Evolutionary conservation across 2,113 vertebrate genomes (phyloP).

Genomic region (Myotis yumanensis): DNA sequence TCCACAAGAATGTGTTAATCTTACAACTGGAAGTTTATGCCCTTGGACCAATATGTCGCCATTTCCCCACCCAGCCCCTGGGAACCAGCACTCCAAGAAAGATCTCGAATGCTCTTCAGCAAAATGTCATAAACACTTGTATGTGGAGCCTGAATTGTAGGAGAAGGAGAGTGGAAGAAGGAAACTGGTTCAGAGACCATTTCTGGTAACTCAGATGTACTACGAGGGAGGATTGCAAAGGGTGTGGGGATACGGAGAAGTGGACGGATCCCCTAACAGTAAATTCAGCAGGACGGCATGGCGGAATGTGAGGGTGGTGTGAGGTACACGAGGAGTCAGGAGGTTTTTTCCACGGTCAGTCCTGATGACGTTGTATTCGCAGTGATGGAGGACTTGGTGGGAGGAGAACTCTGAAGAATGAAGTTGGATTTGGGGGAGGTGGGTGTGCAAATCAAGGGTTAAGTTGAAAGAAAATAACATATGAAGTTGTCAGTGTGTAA

Average conservation of each 20-base stretch:
- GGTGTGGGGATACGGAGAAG: not conserved
- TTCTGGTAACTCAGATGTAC: too few species aligned
- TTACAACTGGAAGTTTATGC: not conserved
- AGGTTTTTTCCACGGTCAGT: not conserved
- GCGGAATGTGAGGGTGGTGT: not conserved
- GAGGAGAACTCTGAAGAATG: not conserved
- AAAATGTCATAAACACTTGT: not conserved
- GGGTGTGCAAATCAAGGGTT: not conserved
- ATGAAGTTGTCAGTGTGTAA: not conserved
- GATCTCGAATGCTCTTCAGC: not conserved
- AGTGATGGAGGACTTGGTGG: too few species aligned
- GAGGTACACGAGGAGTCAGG: not conserved
- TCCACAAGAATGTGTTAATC: not conserved
- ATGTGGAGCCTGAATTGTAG: not conserved
- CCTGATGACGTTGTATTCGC: not conserved
- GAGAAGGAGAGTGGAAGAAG: not conserved
- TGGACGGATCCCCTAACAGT: not conserved
- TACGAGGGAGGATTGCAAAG: fast-evolving
- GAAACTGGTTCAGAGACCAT: not conserved
- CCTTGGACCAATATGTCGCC: not conserved
- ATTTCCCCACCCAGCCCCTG: not conserved
- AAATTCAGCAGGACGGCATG: not conserved
- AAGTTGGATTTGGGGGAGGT: not conserved
- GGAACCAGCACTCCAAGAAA: not conserved
- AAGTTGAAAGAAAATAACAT: not conserved